phyloP scores from a whole-genome alignment of 2,888 invertebrate genomes.

The Drosophila neotestacea region DNA sequence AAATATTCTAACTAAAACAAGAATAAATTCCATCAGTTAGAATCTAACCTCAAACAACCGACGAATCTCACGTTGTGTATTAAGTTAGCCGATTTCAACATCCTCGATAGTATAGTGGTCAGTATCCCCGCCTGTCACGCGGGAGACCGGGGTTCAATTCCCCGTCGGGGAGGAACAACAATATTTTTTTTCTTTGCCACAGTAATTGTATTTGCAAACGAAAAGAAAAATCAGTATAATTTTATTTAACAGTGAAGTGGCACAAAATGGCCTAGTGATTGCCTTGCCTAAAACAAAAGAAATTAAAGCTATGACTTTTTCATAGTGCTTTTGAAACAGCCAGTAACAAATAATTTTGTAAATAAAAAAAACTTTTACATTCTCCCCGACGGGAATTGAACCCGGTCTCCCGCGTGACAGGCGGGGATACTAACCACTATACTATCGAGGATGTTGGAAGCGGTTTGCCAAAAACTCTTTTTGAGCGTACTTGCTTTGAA shows the following conservation, averaged over 20 bases:
- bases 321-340: no score
- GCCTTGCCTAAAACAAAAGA: no score
- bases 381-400: conserved; percentile 52
- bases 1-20: background rate
- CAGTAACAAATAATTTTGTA: background rate
- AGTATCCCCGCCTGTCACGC: conserved; percentile 72
- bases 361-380: conserved; percentile 20
- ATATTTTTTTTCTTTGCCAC: conserved; percentile 20
- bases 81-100: conserved; percentile 25
- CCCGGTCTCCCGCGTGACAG: conserved; percentile 51
- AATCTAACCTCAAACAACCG: background rate
- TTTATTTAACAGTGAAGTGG: no score
- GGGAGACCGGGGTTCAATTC: conserved; percentile 71
- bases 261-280: no score
- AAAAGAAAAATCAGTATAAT: no score
- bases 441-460: conserved; percentile 26
- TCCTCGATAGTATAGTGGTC: conserved; percentile 73
- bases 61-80: background rate
- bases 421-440: conserved; percentile 40
- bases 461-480: background rate
- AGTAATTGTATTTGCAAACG: background rate
- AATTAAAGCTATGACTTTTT: no score
- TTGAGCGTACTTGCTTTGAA: background rate
- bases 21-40: background rate
- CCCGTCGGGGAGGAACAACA: conserved; percentile 62